Base-by-base conservation (phyloP, 2,797 vertebrate genomes). In the Rhinogobio ventralis region DNA sequence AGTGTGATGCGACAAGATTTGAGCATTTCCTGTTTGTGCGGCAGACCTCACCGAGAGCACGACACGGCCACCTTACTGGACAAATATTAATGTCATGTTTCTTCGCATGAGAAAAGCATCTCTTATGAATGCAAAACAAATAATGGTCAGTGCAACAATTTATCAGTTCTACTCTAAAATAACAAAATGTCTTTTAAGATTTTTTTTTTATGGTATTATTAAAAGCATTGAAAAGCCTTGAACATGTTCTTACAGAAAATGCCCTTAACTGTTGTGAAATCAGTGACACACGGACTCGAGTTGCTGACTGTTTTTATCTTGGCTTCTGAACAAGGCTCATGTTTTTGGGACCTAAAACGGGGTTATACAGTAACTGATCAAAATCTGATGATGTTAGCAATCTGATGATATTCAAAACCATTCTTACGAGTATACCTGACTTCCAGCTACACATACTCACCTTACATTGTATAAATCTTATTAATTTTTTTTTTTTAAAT, bases 1-100 rank as follows among this genome's bases (percentile, higher is more conserved):
- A 89, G 89, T 88, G 84, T 91, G 71, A 84, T 88, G 83, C 90
- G 49, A 74, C 20, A 36, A 42, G 9, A 77, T 7, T 25, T 46
- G 11, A 79, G 36, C 25, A 14, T 42, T 81, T 28, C 36, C 17
- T 36, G 53, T 72, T 45, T 74, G 55, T 73, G 28, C 20, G 19
- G 20, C 39, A 74, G 28, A 82, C 20, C 42, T 64, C 25, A 36
- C 42, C 2, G 39, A 64, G 55, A n/a, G 53, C 20, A n/a, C 1
- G 10, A 25, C 33, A 57, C 33, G 5, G 4, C 2, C 36, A 60
- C 74, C 33, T 57, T 36, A 15, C 30, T 3, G 19, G 49, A 39
- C 20, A 75, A 36, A 75, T 10, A n/a, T 55, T 36, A 13, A 33
- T 51, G 19, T 33, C 10, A 23, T 23, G 20, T 23, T 74, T 74